Conservation (phyloP, 2,113 vertebrate species). For the Vireo altiloquus region DNA sequence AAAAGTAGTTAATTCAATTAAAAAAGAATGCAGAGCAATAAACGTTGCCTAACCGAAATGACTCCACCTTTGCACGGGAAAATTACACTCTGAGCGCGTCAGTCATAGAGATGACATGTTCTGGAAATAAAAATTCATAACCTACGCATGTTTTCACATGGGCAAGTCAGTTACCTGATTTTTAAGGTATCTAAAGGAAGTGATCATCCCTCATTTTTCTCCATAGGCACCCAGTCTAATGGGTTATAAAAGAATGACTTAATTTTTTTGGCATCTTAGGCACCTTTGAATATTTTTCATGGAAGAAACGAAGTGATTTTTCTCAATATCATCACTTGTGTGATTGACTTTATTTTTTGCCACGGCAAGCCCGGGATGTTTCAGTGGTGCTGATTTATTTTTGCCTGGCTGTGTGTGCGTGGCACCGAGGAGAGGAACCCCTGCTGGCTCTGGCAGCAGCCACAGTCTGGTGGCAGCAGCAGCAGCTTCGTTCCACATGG, state of each 20-base stretch:
- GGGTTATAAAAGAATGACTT: constrained; percentile 11
- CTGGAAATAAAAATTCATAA: neutral
- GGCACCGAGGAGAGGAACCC: neutral
- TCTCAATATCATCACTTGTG: neutral
- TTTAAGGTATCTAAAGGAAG: neutral
- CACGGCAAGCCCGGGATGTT: neutral
- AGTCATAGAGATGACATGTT: neutral
- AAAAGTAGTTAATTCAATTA: constrained; percentile 9
- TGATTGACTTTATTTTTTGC: neutral
- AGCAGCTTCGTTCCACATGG: neutral
- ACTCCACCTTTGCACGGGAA: constrained; percentile 13
- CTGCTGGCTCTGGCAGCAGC: constrained; percentile 37
- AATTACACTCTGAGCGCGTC: neutral
- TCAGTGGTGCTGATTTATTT: neutral
- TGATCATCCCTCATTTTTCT: neutral
- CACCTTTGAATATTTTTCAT: neutral
- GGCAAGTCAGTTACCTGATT: neutral
- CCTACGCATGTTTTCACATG: neutral
- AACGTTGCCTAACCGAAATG: constrained; percentile 36
- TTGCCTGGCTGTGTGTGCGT: neutral
- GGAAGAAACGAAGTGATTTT: constrained; percentile 18
- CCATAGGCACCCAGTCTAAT: neutral
- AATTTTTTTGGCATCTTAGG: constrained; percentile 12
- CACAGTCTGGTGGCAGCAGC: constrained; percentile 8
- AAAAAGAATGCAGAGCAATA: constrained; percentile 5